A percentile compares a stretch with the other conserved stretches of the same genome.
phyloP scores from a whole-genome alignment of 1,140 invertebrate genomes.

The Heterodera carotae region DNA sequence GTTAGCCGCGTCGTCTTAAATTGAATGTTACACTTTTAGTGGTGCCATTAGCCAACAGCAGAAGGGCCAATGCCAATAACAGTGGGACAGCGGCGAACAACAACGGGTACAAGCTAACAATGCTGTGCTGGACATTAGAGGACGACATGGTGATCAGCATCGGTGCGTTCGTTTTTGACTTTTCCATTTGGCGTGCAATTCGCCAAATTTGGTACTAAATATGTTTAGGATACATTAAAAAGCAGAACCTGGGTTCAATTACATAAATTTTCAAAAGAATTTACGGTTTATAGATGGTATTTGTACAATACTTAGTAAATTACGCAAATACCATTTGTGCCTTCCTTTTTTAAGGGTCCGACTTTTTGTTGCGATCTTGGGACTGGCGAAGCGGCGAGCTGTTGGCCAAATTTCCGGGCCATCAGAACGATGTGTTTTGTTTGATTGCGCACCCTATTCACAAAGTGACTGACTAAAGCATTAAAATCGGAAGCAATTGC shows the following conservation, averaged over 20 bases:
- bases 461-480: constrained; percentile 61
- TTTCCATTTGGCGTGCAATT: not conserved
- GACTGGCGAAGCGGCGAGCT: constrained; percentile 71
- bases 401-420: constrained; percentile 76
- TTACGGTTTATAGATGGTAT: no score
- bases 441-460: constrained; percentile 87
- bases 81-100: constrained; percentile 1
- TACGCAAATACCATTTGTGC: not conserved
- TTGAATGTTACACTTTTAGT: not conserved
- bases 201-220: no score
- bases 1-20: no score
- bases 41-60: not conserved
- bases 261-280: no score
- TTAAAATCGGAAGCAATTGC: not conserved
- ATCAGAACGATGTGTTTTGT: constrained; percentile 90
- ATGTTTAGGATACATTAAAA: no score
- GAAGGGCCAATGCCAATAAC: constrained; percentile 11
- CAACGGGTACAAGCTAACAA: constrained; percentile 74
- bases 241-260: no score
- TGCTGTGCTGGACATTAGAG: constrained; percentile 90
- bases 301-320: no score
- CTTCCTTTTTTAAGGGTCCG: constrained; percentile 71
- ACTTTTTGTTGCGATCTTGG: constrained; percentile 85
- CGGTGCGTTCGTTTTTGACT: not conserved
- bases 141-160: constrained; percentile 87